Conservation (phyloP, 2,113 vertebrate species). For the Synchiropus splendidus region DNA sequence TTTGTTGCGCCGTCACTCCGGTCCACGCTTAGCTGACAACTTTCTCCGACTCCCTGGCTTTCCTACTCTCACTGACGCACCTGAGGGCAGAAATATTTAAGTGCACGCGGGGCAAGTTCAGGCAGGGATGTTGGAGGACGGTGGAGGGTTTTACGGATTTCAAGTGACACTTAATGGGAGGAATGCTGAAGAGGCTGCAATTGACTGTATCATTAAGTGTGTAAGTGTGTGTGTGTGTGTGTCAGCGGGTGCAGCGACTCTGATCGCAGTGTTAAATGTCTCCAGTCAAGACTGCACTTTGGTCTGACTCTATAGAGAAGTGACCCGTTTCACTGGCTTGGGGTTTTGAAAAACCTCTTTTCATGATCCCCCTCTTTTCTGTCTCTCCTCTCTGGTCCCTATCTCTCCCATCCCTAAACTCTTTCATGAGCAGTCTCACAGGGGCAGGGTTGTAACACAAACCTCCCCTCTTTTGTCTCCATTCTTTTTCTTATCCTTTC, state of each 20-base stretch:
- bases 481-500: constrained; percentile 73
- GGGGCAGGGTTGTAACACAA: constrained; percentile 68
- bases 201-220: constrained; percentile 19
- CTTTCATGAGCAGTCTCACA: constrained; percentile 67
- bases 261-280: too few species aligned
- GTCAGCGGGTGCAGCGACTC: not conserved
- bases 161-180: constrained; percentile 51
- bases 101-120: constrained; percentile 59
- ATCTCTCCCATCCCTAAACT: constrained; percentile 65
- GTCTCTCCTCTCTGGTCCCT: constrained; percentile 55
- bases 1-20: constrained; percentile 30
- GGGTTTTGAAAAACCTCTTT: constrained; percentile 48
- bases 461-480: constrained; percentile 61
- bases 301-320: constrained; percentile 37
- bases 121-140: constrained; percentile 47
- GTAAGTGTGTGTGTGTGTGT: not conserved
- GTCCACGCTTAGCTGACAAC: constrained; percentile 31
- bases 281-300: constrained; percentile 32
- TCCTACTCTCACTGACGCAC: constrained; percentile 40
- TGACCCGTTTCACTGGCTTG: constrained; percentile 46
- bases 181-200: constrained; percentile 39
- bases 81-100: constrained; percentile 62
- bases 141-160: constrained; percentile 51
- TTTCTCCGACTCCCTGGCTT: constrained; percentile 31
- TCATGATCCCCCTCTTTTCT: constrained; percentile 40